Evolutionary conservation across 2,797 vertebrate genomes (phyloP), one percentile per base, ranked within the genome.

Genomic region (Alectoris magna): DNA sequence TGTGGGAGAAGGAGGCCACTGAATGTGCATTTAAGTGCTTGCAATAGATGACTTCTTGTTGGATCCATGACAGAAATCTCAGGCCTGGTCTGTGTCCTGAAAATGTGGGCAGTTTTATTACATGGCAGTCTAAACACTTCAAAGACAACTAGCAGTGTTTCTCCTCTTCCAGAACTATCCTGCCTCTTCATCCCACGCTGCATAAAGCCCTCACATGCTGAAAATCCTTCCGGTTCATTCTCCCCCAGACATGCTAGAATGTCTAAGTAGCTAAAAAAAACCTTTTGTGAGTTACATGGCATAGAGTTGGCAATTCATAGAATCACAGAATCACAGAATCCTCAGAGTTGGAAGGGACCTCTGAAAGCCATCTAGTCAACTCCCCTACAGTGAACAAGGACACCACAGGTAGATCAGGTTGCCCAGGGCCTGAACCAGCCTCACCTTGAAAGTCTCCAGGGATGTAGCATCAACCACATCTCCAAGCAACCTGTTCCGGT

Each of bases 41-140:
- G 62, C 70, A 93, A 94, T 94, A 69, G 80, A 49, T 87, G 83
- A 77, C n/a, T 71, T 79, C 58, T 87, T 72, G 26, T 63, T 62
- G 76, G 67, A 89, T 34, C 76, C 18, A 6, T 81, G 87, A 83
- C 91, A 96, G 89, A 87, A 87, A 84, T 93, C 79, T 83, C 55
- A 84, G 84, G 67, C 85, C 75, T 81, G 82, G 67, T 81, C 82
- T 94, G 41, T 83, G 41, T 91, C 79, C 85, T 85, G 82, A 89
- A 85, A 85, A 87, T 44, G 49, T 43, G 59, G 91, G 78, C 89
- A 84, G 84, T 72, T 96, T 95, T 93, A 96, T 93, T 87, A 81
- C 0, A 2, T 81, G 72, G 79, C 72, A 66, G 49, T 60, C 43
- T 38, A 15, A 93, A 66, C 70, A 88, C 82, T 91, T 93, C 92